Conservation (phyloP, 35 echinoderm and acorn worm genomes). For the Eucidaris tribuloides region DNA sequence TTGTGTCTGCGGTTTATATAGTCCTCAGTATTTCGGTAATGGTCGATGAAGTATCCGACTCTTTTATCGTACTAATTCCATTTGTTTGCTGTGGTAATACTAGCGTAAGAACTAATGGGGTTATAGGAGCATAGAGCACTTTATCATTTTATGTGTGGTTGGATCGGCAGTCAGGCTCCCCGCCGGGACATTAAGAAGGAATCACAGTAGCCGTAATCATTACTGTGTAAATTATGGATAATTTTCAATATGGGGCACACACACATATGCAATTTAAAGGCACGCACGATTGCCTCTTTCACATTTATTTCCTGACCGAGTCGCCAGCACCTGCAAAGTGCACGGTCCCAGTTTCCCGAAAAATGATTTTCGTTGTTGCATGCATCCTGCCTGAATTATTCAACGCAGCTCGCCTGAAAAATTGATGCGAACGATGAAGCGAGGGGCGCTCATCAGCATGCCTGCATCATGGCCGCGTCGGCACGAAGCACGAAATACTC, state of each 20-base stretch:
- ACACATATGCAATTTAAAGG: conserved; percentile 12
- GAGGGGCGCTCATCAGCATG: conserved; percentile 17
- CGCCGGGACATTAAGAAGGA: neutral
- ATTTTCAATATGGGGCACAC: neutral
- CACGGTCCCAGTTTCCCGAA: neutral
- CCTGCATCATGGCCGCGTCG: no score
- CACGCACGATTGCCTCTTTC: conserved; percentile 6
- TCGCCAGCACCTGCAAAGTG: conserved; percentile 26
- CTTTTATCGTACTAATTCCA: no score
- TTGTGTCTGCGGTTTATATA: no score
- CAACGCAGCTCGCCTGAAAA: conserved; percentile 30
- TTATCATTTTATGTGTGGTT: no score
- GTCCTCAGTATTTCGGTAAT: no score
- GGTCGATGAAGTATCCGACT: no score
- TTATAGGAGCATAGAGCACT: no score
- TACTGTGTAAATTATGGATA: conserved; percentile 27
- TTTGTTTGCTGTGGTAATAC: no score
- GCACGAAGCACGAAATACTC: conserved; percentile 18
- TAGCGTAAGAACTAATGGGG: no score
- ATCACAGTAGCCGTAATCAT: conserved; percentile 17
- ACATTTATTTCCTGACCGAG: neutral
- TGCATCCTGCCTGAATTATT: conserved; percentile 23
- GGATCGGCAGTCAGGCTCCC: no score
- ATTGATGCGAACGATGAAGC: conserved; percentile 24
- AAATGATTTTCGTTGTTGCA: conserved; percentile 29